Evolutionary conservation across 2,888 invertebrate species (phyloP).

Genomic region (Mesoligia furuncula): DNA sequence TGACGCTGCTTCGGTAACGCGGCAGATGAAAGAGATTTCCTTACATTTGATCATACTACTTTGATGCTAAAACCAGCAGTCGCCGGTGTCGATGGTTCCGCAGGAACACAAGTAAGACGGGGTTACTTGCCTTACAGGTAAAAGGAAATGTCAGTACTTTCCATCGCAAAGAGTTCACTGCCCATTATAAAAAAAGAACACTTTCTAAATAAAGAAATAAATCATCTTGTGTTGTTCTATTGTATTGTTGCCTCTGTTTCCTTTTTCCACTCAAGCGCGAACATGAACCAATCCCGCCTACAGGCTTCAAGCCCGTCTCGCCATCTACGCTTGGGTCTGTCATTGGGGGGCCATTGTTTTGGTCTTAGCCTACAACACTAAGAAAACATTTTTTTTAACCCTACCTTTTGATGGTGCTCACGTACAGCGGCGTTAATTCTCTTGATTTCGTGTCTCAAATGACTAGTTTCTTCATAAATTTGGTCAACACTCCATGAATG

Average conservation of each 20-base stretch:
- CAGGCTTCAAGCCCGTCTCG: neutral
- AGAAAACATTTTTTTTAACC: neutral
- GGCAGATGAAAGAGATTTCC: neutral
- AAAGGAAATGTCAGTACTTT: neutral
- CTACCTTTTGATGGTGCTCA: slow-evolving; percentile 74
- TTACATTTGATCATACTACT: neutral
- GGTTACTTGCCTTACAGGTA: neutral
- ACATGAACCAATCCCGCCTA: neutral
- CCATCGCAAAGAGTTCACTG: neutral
- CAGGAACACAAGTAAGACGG: neutral
- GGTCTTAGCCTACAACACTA: neutral
- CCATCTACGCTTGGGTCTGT: neutral
- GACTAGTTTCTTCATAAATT: slow-evolving; percentile 71
- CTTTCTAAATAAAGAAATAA: neutral
- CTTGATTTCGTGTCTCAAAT: slow-evolving; percentile 81
- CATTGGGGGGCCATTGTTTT: neutral
- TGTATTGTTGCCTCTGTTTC: no score
- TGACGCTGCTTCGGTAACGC: neutral
- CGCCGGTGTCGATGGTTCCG: neutral
- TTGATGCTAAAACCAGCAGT: neutral
- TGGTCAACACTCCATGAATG: slow-evolving; percentile 74
- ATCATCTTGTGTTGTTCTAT: neutral
- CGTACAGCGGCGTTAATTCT: slow-evolving; percentile 77
- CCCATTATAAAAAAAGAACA: neutral
- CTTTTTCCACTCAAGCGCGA: neutral